Percentiles rank a stretch among this genome's conserved stretches.
These are phyloP conservation scores for Halocaridina rubra DNA, from an alignment of 2,888 invertebrate genomes.

Conservation along the genomic window DNA sequence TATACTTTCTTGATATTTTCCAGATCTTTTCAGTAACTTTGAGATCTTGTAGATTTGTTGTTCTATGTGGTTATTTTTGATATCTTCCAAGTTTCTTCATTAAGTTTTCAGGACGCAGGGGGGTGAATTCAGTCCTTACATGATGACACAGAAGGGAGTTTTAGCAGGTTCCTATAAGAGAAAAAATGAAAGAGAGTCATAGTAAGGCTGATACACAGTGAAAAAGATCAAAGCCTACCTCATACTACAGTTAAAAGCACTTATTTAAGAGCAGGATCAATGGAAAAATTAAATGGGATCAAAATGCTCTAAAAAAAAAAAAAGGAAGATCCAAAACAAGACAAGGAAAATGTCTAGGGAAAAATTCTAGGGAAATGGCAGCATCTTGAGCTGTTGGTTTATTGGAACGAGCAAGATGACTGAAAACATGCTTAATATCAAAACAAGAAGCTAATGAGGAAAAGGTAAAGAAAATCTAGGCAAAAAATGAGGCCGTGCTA, in stretches of 20 bases:
- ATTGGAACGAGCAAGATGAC: too few relatives aligned
- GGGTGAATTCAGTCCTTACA: constrained; percentile 35
- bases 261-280: too few relatives aligned
- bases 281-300: too few relatives aligned
- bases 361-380: too few relatives aligned
- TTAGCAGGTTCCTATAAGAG: constrained; percentile 31
- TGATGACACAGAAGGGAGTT: constrained; percentile 58
- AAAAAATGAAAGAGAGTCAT: background rate
- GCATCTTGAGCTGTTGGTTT: too few relatives aligned
- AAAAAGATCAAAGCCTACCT: background rate
- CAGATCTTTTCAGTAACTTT: too few relatives aligned
- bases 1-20: background rate
- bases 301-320: too few relatives aligned
- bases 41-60: background rate
- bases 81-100: background rate
- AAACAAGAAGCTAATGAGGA: too few relatives aligned
- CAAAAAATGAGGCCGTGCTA: background rate
- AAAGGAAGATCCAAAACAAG: too few relatives aligned
- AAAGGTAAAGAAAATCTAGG: background rate
- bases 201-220: background rate
- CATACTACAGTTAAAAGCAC: background rate
- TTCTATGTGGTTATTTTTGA: background rate
- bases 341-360: too few relatives aligned
- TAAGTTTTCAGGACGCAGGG: background rate
- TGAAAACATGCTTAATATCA: too few relatives aligned